Conservation (phyloP, 1,140 invertebrate genomes). For the Listronotus oregonensis region DNA sequence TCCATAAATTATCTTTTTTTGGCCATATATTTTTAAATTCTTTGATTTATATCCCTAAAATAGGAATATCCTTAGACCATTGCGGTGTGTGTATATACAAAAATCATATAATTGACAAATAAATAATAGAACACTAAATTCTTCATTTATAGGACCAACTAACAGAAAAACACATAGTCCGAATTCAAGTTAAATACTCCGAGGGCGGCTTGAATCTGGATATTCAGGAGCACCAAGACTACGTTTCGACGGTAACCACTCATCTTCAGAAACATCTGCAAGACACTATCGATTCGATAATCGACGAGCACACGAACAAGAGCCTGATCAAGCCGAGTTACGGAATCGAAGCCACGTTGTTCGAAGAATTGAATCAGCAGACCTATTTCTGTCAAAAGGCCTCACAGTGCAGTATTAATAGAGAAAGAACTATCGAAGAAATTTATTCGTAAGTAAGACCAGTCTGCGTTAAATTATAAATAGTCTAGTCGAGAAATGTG, state of each 20-base stretch:
- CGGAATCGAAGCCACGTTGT: slow-evolving; percentile 61
- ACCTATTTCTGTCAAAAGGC: slow-evolving; percentile 67
- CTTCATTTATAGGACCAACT: slow-evolving; percentile 60
- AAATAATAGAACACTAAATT: too few species aligned
- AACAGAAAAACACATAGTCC: slow-evolving; percentile 66
- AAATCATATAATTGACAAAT: too few species aligned
- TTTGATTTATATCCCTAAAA: too few species aligned
- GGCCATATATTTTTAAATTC: too few species aligned
- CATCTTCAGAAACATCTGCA: slow-evolving; percentile 60
- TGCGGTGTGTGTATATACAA: too few species aligned
- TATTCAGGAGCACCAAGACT: slow-evolving; percentile 65
- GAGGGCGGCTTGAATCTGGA: slow-evolving; percentile 59
- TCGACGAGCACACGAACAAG: slow-evolving; percentile 60
- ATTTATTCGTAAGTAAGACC: slow-evolving; percentile 64
- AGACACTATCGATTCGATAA: slow-evolving; percentile 64
- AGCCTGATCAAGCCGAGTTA: slow-evolving; percentile 56
- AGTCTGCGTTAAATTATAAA: too few species aligned
- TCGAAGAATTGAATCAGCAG: slow-evolving; percentile 73
- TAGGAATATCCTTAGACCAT: too few species aligned
- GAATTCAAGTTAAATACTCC: slow-evolving; percentile 64
- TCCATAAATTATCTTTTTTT: too few species aligned
- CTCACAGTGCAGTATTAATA: slow-evolving; percentile 66
- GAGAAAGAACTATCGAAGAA: slow-evolving; percentile 66
- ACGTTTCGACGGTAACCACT: slow-evolving; percentile 64
- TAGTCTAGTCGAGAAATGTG: too few species aligned